Conservation (phyloP, 2,113 vertebrate species). For the Vulpes vulpes region DNA sequence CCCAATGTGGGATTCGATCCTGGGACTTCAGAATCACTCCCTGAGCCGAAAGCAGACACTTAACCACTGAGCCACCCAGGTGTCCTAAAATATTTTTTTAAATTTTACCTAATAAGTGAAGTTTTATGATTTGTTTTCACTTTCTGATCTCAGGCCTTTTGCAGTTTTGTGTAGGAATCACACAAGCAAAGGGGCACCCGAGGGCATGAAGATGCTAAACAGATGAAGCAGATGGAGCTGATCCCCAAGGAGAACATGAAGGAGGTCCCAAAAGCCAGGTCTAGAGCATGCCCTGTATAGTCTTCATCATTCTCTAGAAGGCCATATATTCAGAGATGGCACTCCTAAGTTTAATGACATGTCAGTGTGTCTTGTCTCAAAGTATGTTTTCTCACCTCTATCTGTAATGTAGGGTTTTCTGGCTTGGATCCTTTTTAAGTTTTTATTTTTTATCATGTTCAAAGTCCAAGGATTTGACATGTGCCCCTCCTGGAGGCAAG, state of each 20-base stretch:
- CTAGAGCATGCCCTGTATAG: neutral
- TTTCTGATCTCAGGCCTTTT: constrained; percentile 53
- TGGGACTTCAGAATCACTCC: no score
- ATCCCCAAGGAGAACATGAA: neutral
- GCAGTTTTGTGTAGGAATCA: constrained; percentile 18
- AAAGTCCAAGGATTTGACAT: neutral
- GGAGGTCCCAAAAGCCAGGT: neutral
- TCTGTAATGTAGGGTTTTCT: neutral
- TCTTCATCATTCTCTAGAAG: neutral
- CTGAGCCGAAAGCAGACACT: no score
- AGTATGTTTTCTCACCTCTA: neutral
- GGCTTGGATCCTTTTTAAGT: neutral
- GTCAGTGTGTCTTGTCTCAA: neutral
- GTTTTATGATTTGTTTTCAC: neutral
- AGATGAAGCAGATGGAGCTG: neutral
- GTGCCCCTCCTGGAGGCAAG: neutral
- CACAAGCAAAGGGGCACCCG: neutral
- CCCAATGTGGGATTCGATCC: no score
- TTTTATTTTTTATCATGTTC: neutral
- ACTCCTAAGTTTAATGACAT: neutral
- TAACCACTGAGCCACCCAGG: no score
- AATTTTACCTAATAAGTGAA: neutral
- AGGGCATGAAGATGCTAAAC: neutral
- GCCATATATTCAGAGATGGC: neutral
- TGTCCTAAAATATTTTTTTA: no score